Conservation (phyloP, 2,113 vertebrate genomes). For the Galeopterus variegatus region DNA sequence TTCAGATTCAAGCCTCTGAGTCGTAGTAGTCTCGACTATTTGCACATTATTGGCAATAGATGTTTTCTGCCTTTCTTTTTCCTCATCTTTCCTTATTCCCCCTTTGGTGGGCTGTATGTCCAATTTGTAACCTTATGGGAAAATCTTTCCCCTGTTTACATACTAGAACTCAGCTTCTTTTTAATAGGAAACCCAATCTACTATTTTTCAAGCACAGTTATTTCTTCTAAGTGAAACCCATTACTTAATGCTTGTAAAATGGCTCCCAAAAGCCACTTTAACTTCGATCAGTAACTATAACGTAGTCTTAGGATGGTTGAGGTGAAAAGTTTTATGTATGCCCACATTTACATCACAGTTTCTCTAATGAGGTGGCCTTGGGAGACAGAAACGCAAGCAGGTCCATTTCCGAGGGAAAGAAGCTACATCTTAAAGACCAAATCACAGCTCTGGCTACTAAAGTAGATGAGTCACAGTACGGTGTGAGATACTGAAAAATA, state of each 20-base stretch:
- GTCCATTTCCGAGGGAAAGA: conserved; percentile 40
- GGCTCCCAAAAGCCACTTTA: conserved; percentile 12
- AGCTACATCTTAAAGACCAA: conserved; percentile 32
- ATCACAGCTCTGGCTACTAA: conserved; percentile 46
- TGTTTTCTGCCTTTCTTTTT: not conserved
- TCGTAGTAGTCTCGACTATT: not conserved
- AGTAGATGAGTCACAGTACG: conserved; percentile 52
- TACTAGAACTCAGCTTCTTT: not conserved
- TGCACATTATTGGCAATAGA: conserved; percentile 6
- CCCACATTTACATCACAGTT: conserved; percentile 45
- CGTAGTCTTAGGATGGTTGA: not conserved
- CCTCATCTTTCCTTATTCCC: not conserved
- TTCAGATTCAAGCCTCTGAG: not conserved
- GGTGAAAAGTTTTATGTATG: conserved; percentile 36
- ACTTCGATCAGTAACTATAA: conserved; percentile 34
- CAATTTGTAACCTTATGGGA: not conserved
- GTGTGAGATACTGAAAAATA: conserved; percentile 58
- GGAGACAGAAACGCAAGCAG: conserved; percentile 37
- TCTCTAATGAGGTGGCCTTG: not conserved
- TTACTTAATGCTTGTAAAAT: conserved; percentile 52
- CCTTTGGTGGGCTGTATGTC: not conserved
- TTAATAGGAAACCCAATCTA: conserved; percentile 13
- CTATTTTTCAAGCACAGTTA: conserved; percentile 46
- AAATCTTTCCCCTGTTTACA: conserved; percentile 18
- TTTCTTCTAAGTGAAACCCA: conserved; percentile 42